These are phyloP conservation scores for Pagetopsis macropterus DNA, from an alignment of 2,797 vertebrate species.

Conservation along the genomic window DNA sequence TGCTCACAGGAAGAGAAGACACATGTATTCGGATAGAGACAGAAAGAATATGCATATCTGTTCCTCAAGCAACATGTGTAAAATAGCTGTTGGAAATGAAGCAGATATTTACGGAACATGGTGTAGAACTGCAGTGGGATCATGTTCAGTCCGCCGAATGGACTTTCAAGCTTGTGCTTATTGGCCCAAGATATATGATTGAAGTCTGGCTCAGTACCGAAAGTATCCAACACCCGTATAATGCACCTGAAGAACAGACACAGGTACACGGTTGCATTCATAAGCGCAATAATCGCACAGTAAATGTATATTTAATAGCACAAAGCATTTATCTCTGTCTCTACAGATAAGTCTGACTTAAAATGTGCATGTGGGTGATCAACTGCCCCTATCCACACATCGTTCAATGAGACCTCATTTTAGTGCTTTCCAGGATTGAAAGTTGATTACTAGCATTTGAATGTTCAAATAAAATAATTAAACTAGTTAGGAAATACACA, in stretches of 20 bases:
- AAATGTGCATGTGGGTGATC: too few relatives aligned
- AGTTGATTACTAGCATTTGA: too few relatives aligned
- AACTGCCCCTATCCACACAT: too few relatives aligned
- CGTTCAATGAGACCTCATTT: too few relatives aligned
- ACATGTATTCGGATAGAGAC: background rate
- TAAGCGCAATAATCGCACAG: background rate
- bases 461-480: too few relatives aligned
- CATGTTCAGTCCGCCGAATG: constrained; percentile 29
- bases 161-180: constrained; percentile 4
- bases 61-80: background rate
- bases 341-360: too few relatives aligned
- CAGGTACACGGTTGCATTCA: background rate
- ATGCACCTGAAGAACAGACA: constrained; percentile 33
- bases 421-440: too few relatives aligned
- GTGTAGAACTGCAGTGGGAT: constrained; percentile 54
- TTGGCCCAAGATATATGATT: constrained; percentile 33
- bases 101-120: constrained; percentile 34
- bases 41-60: background rate
- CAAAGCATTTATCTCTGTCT: too few relatives aligned
- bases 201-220: constrained; percentile 54
- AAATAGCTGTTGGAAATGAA: background rate
- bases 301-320: too few relatives aligned
- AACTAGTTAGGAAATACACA: too few relatives aligned
- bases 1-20: background rate
- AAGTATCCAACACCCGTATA: constrained; percentile 50